Conservation (phyloP, 2,797 vertebrate species). For the Aplochiton taeniatus region DNA sequence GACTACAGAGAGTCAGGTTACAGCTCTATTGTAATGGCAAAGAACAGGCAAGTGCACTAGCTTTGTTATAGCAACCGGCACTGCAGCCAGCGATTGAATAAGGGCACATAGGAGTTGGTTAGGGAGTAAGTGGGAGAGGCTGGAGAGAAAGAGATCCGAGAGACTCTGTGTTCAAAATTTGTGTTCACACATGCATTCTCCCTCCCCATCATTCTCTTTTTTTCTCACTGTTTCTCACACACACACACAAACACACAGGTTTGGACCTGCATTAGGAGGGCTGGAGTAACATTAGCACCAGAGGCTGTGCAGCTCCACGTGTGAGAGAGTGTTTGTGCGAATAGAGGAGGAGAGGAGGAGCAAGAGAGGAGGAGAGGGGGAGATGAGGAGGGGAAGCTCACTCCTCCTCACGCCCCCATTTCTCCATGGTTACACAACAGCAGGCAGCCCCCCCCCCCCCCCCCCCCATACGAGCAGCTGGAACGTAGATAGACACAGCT, state of each 20-base stretch:
- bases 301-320: slow-evolving; percentile 22
- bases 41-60: slow-evolving; percentile 20
- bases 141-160: too few species aligned
- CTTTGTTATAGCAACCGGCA: slow-evolving; percentile 27
- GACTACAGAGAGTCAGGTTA: slow-evolving; percentile 22
- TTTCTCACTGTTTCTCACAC: background rate
- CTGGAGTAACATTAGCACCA: slow-evolving; percentile 7
- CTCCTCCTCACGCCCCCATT: slow-evolving; percentile 19
- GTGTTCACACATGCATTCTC: background rate
- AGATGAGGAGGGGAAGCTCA: slow-evolving; percentile 27
- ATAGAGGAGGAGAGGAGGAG: background rate
- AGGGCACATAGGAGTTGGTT: slow-evolving; percentile 14
- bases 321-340: slow-evolving; percentile 30
- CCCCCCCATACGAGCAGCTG: slow-evolving; percentile 8
- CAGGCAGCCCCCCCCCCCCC: background rate
- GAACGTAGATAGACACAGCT: background rate
- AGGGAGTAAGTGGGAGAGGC: too few species aligned
- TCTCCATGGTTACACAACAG: slow-evolving; percentile 40
- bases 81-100: slow-evolving; percentile 35
- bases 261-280: slow-evolving; percentile 48
- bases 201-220: too few species aligned
- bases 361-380: too few species aligned
- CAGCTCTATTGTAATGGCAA: slow-evolving; percentile 2
- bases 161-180: too few species aligned
- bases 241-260: slow-evolving; percentile 34